Conservation (phyloP, 2,797 vertebrate species). For the Catharus ustulatus region DNA sequence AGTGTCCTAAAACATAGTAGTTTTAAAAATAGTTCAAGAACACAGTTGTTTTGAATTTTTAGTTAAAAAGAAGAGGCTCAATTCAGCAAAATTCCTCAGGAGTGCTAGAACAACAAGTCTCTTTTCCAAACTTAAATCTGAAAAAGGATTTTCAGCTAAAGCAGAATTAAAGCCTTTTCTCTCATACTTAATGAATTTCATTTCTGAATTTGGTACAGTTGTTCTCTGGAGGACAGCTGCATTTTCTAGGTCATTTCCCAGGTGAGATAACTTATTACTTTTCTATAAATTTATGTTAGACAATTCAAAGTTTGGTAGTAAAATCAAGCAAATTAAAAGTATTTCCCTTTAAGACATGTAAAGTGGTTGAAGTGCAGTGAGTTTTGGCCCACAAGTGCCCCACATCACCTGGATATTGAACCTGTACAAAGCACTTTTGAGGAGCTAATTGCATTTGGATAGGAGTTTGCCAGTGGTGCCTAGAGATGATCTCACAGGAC, state of each 20-base stretch:
- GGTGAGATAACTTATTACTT: constrained; percentile 15
- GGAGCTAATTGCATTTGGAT: not conserved
- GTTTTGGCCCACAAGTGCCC: not conserved
- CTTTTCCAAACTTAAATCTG: not conserved
- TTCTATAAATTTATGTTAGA: not conserved
- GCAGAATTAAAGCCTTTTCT: constrained; percentile 19
- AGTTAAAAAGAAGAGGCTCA: not conserved
- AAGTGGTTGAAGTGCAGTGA: not conserved
- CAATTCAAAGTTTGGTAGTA: not conserved
- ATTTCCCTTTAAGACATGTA: not conserved
- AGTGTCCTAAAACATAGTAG: not conserved
- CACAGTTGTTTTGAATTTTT: not conserved
- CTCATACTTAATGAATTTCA: not conserved
- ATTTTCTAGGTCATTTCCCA: constrained; percentile 59
- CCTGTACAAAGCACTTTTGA: not conserved
- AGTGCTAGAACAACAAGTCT: not conserved
- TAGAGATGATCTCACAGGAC: not conserved
- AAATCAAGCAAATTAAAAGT: not conserved
- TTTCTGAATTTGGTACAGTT: constrained; percentile 19
- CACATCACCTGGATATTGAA: not conserved
- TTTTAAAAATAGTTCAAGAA: not conserved
- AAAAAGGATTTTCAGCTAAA: not conserved
- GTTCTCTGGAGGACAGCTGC: constrained; percentile 25
- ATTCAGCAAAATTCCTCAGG: not conserved
- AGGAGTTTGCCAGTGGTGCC: not conserved